A percentile compares a stretch with the other conserved stretches of the same genome.
phyloP scores from a whole-genome alignment of 2,113 vertebrate species.

The Etheostoma spectabile region DNA sequence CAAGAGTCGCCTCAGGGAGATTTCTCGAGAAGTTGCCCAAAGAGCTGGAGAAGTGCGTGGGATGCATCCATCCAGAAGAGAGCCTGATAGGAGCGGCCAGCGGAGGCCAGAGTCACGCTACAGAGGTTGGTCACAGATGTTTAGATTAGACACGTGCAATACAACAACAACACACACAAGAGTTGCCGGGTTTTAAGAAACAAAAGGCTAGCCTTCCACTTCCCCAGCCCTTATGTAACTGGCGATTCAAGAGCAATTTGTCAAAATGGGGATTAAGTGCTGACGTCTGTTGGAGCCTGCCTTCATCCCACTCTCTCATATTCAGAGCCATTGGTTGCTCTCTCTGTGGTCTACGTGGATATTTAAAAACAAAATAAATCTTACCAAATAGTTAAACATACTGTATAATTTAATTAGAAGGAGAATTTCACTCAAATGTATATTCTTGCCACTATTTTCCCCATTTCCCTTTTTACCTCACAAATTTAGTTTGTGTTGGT shows the following conservation, averaged over 20 bases:
- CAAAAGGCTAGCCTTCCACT: conserved; percentile 50
- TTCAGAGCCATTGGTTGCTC: conserved; percentile 39
- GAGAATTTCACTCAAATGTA: background rate
- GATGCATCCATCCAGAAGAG: conserved; percentile 84
- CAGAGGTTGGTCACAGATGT: conserved; percentile 79
- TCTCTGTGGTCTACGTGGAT: conserved; percentile 4
- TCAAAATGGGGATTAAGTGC: conserved; percentile 79
- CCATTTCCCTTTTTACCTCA: background rate
- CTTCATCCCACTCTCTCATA: conserved; percentile 58
- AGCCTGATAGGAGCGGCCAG: conserved; percentile 83
- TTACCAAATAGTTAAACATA: background rate
- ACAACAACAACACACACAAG: background rate
- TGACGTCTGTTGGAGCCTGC: conserved; percentile 73
- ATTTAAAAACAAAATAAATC: conserved; percentile 30
- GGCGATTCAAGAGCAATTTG: conserved; percentile 75
- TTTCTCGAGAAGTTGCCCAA: conserved; percentile 91
- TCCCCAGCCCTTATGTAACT: conserved; percentile 69
- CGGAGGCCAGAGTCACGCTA: conserved; percentile 82
- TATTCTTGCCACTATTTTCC: background rate
- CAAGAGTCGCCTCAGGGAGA: conserved; percentile 86
- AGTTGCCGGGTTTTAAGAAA: conserved; percentile 32
- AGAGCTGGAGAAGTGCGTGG: conserved; percentile 86
- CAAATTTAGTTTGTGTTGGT: conserved; percentile 2
- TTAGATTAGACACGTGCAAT: background rate
- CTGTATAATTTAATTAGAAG: background rate